phyloP scores from a whole-genome alignment of 2,797 vertebrate genomes.

The Sus cebifrons region DNA sequence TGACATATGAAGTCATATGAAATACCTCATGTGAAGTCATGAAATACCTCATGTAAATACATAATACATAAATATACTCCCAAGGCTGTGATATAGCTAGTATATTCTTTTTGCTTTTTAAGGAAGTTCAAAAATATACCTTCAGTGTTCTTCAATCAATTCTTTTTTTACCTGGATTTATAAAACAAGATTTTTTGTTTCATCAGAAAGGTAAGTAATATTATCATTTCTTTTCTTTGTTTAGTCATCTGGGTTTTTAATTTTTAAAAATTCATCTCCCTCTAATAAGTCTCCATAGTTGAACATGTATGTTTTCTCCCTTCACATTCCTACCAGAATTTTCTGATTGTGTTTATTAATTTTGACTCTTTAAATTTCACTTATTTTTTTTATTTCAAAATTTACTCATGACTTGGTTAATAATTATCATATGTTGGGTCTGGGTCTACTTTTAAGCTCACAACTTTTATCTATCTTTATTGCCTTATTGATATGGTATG shows the following conservation, averaged over 20 bases:
- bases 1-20: background rate
- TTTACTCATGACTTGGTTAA: background rate
- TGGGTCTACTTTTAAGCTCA: background rate
- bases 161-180: background rate
- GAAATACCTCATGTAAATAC: background rate
- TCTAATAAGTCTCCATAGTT: background rate
- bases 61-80: background rate
- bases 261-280: background rate
- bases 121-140: background rate
- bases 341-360: background rate
- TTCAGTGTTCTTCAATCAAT: background rate
- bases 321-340: background rate
- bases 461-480: background rate
- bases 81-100: background rate
- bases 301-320: background rate
- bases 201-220: background rate
- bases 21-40: too few species aligned
- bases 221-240: background rate
- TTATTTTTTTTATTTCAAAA: background rate
- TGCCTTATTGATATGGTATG: background rate
- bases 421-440: background rate
- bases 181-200: slow-evolving; percentile 1
- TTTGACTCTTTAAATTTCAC: background rate
- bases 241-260: background rate
- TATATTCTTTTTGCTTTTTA: background rate